These are phyloP conservation scores for Agonopterix heracliana DNA, from an alignment of 2,888 invertebrate genomes.

Conservation along the genomic window DNA sequence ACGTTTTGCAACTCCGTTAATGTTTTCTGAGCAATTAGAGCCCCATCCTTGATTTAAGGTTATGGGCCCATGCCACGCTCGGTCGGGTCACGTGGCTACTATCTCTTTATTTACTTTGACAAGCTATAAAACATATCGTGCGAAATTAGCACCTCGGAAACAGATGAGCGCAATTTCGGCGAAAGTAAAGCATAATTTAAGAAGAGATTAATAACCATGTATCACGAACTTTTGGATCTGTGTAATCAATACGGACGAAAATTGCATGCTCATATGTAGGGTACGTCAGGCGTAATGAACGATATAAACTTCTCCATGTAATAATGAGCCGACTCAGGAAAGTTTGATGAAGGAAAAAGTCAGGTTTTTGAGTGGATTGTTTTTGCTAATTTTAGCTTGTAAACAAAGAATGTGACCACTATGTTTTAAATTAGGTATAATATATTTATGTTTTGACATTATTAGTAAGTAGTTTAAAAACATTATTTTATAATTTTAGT, in stretches of 20 bases:
- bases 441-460: too few species aligned
- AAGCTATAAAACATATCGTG: constrained; percentile 47
- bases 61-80: constrained; percentile 51
- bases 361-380: too few species aligned
- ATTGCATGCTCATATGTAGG: not conserved
- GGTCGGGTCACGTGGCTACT: constrained; percentile 63
- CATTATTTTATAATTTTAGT: too few species aligned
- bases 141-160: constrained; percentile 39
- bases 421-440: too few species aligned
- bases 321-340: too few species aligned
- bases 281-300: too few species aligned
- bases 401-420: too few species aligned
- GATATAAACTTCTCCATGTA: too few species aligned
- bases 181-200: constrained; percentile 6
- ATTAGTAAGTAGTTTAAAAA: too few species aligned
- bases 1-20: constrained; percentile 41
- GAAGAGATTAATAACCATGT: constrained; percentile 4
- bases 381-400: too few species aligned
- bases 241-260: constrained; percentile 4
- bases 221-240: constrained; percentile 5
- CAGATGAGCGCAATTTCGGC: constrained; percentile 9
- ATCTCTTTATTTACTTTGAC: constrained; percentile 66
- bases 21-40: constrained; percentile 72
- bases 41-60: constrained; percentile 69
- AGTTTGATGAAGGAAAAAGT: too few species aligned